Percentiles rank a stretch among this genome's conserved stretches.
phyloP scores from a whole-genome alignment of 2,113 vertebrate species.

The Erythrolamprus reginae region DNA sequence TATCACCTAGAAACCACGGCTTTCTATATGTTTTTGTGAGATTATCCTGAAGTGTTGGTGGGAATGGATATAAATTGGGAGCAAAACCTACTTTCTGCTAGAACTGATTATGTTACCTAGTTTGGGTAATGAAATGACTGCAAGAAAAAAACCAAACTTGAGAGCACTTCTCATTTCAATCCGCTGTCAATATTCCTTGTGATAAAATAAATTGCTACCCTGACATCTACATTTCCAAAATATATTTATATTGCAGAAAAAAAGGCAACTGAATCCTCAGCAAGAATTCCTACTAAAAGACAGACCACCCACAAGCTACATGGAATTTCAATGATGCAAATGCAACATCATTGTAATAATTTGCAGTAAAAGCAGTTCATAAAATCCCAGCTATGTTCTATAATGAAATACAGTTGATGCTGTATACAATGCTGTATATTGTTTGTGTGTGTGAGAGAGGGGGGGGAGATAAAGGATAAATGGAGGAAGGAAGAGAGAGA shows the following conservation, averaged over 20 bases:
- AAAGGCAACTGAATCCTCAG: neutral
- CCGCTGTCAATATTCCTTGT: neutral
- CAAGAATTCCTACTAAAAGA: neutral
- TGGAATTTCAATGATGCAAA: neutral
- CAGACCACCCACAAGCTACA: neutral
- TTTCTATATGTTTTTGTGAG: neutral
- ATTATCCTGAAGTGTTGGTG: neutral
- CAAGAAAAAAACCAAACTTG: too few relatives aligned
- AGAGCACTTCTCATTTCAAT: too few relatives aligned
- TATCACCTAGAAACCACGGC: accelerated
- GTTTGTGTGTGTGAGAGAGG: too few relatives aligned
- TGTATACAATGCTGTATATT: neutral
- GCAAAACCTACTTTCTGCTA: too few relatives aligned
- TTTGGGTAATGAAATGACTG: too few relatives aligned
- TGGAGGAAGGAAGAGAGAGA: too few relatives aligned
- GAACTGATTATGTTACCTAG: too few relatives aligned
- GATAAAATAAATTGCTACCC: neutral
- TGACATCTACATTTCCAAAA: neutral
- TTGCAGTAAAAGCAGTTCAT: neutral
- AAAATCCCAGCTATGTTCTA: neutral
- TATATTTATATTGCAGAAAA: neutral
- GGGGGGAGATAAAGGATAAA: too few relatives aligned
- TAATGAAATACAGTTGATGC: neutral
- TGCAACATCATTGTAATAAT: neutral
- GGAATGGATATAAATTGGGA: too few relatives aligned